Conservation (phyloP, 2,888 invertebrate genomes). For the Ischnus inquisitorius region DNA sequence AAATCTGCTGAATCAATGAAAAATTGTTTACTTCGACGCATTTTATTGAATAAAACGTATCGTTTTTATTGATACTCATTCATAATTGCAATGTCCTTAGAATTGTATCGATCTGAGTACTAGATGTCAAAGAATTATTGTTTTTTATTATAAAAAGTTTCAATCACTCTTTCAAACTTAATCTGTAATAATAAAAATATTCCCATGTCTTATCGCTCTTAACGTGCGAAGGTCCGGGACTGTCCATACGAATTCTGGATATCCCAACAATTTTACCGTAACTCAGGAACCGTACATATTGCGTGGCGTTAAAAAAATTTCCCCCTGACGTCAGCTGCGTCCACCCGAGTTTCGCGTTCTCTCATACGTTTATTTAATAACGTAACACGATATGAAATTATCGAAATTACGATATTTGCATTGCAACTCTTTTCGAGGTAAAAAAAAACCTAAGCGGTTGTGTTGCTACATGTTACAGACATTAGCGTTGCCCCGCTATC, state of each 20-base stretch:
- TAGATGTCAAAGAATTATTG: too few relatives aligned
- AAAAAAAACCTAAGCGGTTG: background rate
- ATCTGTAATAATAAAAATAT: too few relatives aligned
- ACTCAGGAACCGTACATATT: background rate
- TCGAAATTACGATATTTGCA: slow-evolving; percentile 3
- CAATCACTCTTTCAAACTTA: too few relatives aligned
- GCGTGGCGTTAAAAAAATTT: background rate
- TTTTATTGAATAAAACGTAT: too few relatives aligned
- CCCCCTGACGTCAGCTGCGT: slow-evolving; percentile 7
- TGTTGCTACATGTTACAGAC: slow-evolving; percentile 1
- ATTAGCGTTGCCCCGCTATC: background rate
- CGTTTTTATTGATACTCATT: too few relatives aligned
- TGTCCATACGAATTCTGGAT: background rate
- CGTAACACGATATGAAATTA: slow-evolving; percentile 4
- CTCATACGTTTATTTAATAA: slow-evolving; percentile 2
- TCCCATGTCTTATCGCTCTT: too few relatives aligned
- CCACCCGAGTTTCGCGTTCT: background rate
- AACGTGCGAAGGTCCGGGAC: background rate
- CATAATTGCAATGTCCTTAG: too few relatives aligned
- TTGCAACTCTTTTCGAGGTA: background rate
- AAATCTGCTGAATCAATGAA: too few relatives aligned
- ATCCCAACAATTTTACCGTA: background rate
- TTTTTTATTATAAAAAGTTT: too few relatives aligned
- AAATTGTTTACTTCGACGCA: too few relatives aligned
- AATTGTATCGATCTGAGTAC: too few relatives aligned